Base-by-base conservation (phyloP, 1,140 invertebrate species). In the Teleogryllus occipitalis region DNA sequence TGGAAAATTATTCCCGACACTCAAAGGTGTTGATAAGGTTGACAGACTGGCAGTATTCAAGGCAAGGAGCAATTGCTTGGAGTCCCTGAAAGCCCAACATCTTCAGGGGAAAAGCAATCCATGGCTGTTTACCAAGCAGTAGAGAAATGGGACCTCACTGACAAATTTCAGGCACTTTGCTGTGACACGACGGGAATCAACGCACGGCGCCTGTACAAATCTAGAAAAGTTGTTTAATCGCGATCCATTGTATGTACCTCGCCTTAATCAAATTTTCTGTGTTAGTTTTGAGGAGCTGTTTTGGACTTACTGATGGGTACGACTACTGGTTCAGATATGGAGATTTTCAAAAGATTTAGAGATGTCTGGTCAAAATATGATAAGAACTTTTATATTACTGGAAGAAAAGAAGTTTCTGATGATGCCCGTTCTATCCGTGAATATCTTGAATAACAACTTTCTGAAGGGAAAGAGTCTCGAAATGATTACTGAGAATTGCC, bases 401-500 rank as follows among this genome's bases (percentile, higher is more conserved):
- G 15, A 47, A 80, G 78, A 49, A 75, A 49, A 76, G 73, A 79
- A 73, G 65, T 79, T 8, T 14, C 77, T 65, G 78, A 79, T 77
- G 21, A 47, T 79, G 8, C 76, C 8, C 8, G 10, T 48, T 76
- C 8, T 76, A 79, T 8, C n/a, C 75, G 76, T 80, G 27, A n/a
- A 21, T 54, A 27, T 7, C 18, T 80, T 81, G 22, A 22, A 47
- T 8, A 65, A 75, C 75, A 81, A 46, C 80, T 46, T 47, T 79
- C 76, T 78, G 10, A 8, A 18, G 6, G 47, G 49, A 78, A 72
- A 78, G 77, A 78, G 76, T 82, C 81, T 7, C 81, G 83, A 78
- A 79, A 83, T 80, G 84, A 87, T 81, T 87, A 88, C 80, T 82
- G 83, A 46, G 85, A 86, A 84, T 78, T 87, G 8, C 81, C 87